Percentiles rank a stretch among this genome's conserved stretches.
phyloP scores from a whole-genome alignment of 2,888 invertebrate species.

The Creontiades dilutus region DNA sequence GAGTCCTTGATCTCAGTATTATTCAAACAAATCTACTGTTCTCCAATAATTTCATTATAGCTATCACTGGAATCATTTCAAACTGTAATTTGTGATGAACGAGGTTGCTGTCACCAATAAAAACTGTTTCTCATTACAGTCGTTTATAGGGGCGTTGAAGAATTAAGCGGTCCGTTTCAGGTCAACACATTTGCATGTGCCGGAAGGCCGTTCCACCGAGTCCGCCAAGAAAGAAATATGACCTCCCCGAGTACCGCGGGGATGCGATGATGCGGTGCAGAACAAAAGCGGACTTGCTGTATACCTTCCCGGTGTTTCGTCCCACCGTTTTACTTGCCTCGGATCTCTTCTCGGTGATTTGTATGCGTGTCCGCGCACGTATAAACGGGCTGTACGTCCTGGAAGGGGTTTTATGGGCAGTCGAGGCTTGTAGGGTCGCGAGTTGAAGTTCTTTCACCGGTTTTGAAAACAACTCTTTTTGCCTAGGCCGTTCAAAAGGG shows the following conservation, averaged over 20 bases:
- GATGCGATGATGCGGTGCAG: slow-evolving; percentile 2
- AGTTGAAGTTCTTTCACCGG: slow-evolving; percentile 1
- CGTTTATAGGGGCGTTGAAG: background rate
- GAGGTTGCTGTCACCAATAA: too few relatives aligned
- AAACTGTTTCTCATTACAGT: background rate
- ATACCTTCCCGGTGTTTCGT: slow-evolving; percentile 8
- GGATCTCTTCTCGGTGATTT: slow-evolving; percentile 18
- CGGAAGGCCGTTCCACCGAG: background rate
- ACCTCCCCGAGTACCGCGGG: background rate
- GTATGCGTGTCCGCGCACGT: background rate
- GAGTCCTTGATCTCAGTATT: too few relatives aligned
- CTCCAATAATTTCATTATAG: too few relatives aligned
- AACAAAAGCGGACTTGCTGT: slow-evolving; percentile 26
- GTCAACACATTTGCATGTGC: background rate
- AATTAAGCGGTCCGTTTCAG: background rate
- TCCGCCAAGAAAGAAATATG: background rate
- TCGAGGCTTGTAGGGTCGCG: slow-evolving; percentile 14
- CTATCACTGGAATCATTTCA: too few relatives aligned
- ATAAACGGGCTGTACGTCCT: background rate
- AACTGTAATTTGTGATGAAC: too few relatives aligned
- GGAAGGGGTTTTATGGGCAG: slow-evolving; percentile 17
- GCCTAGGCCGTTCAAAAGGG: too few relatives aligned
- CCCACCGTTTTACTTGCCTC: background rate
- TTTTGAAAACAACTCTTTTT: background rate
- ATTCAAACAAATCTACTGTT: too few relatives aligned